Evolutionary conservation across 2,888 invertebrate genomes (phyloP).

Genomic region (Ornithoptera priamus): DNA sequence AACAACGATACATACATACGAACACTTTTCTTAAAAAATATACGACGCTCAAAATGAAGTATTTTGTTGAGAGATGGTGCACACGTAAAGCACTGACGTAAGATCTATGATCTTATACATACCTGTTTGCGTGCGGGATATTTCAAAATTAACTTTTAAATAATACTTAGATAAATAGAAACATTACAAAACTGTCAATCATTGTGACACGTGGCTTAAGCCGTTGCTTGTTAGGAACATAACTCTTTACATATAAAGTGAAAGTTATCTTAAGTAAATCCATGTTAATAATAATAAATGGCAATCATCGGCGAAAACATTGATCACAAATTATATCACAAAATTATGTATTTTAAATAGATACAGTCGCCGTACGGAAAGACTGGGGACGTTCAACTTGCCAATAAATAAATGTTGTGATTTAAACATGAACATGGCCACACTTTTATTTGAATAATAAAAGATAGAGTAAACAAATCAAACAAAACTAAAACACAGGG

Average conservation of each 20-base stretch:
- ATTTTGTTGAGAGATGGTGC: conserved; percentile 9
- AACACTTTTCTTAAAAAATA: conserved; percentile 41
- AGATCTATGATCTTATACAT: conserved; percentile 14
- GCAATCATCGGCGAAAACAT: conserved; percentile 34
- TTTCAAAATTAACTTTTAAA: conserved; percentile 15
- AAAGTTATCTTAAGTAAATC: conserved; percentile 29
- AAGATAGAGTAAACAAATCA: too few species aligned
- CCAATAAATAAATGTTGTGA: background rate
- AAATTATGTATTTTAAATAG: conserved; percentile 27
- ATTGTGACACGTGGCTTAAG: conserved; percentile 16
- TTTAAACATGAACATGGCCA: conserved; percentile 18
- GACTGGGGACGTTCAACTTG: background rate
- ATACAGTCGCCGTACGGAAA: background rate
- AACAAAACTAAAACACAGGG: too few species aligned
- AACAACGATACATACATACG: conserved; percentile 37
- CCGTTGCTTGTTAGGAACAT: conserved; percentile 25
- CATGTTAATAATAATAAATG: conserved; percentile 31
- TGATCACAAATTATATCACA: conserved; percentile 46
- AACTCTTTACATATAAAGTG: conserved; percentile 5
- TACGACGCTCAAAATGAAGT: conserved; percentile 29
- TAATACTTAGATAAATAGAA: conserved; percentile 12
- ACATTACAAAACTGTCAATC: conserved; percentile 16
- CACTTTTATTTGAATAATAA: too few species aligned
- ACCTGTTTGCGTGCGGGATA: conserved; percentile 3
- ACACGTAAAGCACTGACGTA: conserved; percentile 24